Evolutionary conservation across 2,888 invertebrate genomes (phyloP).

Genomic region (Plagiodera versicolora): DNA sequence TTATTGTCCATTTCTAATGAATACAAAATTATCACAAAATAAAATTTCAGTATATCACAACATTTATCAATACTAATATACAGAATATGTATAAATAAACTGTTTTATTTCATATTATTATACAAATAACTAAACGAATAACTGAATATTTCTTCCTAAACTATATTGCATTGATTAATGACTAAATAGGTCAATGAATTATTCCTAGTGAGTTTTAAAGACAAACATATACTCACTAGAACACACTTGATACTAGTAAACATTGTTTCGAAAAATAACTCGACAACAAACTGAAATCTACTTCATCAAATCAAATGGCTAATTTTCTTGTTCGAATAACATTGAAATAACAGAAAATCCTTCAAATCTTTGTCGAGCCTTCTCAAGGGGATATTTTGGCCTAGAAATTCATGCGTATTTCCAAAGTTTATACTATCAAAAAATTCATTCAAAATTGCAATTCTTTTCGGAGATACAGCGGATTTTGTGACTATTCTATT

Average conservation of each 20-base stretch:
- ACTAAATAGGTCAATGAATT: constrained; percentile 31
- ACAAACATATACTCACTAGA: constrained; percentile 5
- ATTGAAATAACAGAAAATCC: too few species aligned
- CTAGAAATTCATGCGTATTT: too few species aligned
- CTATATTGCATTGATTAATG: constrained; percentile 42
- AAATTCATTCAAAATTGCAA: too few species aligned
- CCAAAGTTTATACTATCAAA: too few species aligned
- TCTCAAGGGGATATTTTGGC: too few species aligned
- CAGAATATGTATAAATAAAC: constrained; percentile 17
- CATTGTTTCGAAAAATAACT: neutral
- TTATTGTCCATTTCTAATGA: constrained; percentile 21
- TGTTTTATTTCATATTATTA: constrained; percentile 20
- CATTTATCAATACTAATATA: constrained; percentile 31
- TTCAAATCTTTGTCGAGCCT: too few species aligned
- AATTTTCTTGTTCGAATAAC: too few species aligned
- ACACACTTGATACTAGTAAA: neutral
- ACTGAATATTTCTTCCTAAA: constrained; percentile 29
- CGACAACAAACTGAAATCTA: neutral
- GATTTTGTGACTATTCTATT: too few species aligned
- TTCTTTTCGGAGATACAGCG: too few species aligned
- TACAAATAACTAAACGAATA: too few species aligned
- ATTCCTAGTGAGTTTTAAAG: constrained; percentile 5
- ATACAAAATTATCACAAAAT: constrained; percentile 34
- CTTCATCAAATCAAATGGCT: too few species aligned
- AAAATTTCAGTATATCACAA: constrained; percentile 31